phyloP scores from a whole-genome alignment of 2,888 invertebrate genomes.

The Drosophila colorata region DNA sequence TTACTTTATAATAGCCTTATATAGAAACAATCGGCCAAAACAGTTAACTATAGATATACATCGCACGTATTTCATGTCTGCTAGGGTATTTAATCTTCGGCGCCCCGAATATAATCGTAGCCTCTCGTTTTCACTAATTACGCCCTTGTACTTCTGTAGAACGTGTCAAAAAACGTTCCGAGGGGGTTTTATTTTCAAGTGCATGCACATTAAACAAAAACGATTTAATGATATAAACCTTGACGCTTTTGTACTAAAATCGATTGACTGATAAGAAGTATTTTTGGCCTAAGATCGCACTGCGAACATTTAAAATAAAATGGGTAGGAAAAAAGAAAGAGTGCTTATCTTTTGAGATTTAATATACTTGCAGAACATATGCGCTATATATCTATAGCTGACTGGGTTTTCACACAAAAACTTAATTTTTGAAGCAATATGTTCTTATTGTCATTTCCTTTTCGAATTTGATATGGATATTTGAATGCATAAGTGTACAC shows the following conservation, averaged over 20 bases:
- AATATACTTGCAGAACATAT: no score
- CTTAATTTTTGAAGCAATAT: neutral
- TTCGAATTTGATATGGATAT: no score
- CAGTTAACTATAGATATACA: no score
- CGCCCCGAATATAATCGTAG: neutral
- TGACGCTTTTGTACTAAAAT: conserved; percentile 22
- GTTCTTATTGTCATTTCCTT: neutral
- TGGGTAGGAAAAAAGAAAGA: neutral
- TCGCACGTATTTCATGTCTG: neutral
- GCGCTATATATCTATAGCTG: no score
- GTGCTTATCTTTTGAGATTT: no score
- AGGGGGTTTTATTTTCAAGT: conserved; percentile 55
- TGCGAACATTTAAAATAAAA: neutral
- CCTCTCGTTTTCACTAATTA: conserved; percentile 12
- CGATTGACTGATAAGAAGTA: conserved; percentile 37
- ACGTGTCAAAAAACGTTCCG: conserved; percentile 26
- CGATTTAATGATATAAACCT: conserved; percentile 19
- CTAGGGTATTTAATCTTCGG: neutral
- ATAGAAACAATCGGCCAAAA: no score
- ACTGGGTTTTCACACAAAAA: no score
- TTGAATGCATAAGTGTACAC: no score
- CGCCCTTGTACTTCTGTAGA: conserved; percentile 36
- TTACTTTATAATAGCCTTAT: no score
- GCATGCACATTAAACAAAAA: conserved; percentile 41
- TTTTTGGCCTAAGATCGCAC: conserved; percentile 2